Conservation (phyloP, 2,113 vertebrate species). For the Colaptes auratus region DNA sequence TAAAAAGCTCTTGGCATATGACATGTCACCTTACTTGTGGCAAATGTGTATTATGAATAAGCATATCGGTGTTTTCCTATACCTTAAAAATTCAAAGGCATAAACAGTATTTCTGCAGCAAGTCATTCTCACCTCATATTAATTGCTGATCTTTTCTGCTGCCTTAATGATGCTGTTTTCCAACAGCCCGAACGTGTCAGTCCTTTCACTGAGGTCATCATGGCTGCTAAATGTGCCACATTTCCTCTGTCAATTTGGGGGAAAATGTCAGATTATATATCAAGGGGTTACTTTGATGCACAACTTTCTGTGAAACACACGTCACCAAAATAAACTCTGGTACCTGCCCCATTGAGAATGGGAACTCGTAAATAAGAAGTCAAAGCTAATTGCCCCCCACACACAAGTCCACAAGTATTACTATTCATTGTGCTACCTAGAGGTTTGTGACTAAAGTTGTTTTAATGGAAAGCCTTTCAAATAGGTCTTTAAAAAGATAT, state of each 20-base stretch:
- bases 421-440: neutral
- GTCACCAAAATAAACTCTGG: neutral
- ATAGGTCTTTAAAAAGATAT: conserved; percentile 29
- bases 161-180: neutral
- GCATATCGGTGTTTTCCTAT: neutral
- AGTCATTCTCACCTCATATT: neutral
- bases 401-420: neutral
- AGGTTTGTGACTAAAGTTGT: neutral
- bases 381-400: neutral
- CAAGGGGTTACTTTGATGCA: neutral
- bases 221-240: neutral
- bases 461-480: conserved; percentile 50
- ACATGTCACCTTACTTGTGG: neutral
- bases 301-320: neutral
- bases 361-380: neutral
- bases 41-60: rapidly evolving
- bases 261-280: neutral
- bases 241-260: neutral
- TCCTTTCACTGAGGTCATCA: neutral
- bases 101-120: neutral
- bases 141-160: neutral
- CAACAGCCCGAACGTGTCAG: neutral
- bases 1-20: neutral
- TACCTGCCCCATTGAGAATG: neutral
- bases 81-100: neutral